Base-by-base conservation (phyloP, 2,113 vertebrate genomes). In the Otis tarda region DNA sequence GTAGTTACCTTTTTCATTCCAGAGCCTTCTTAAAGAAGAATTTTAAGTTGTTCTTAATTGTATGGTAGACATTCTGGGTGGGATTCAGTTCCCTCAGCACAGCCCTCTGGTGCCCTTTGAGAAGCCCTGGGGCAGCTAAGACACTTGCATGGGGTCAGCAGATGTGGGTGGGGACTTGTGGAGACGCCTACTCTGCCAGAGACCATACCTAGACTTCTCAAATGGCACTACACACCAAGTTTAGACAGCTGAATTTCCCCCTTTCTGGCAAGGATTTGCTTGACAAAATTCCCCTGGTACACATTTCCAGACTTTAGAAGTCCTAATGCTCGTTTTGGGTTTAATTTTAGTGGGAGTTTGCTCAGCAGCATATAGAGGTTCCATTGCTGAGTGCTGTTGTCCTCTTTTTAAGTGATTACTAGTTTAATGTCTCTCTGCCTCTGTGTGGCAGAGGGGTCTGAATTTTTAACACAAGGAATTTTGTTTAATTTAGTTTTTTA, bases 331-430 rank as follows among this genome's bases (percentile, higher is more conserved):
- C 12, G 20, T 31, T 94, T 84, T 24, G 53, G 25, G 23, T 73
- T 89, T 86, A 19, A 57, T 56, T 93, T 89, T 52, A 67, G 24
- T 37, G 25, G 17, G 64, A 50, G 12, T 30, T 84, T 69, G 10
- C 65, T 83, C 55, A 83, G 33, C 61, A 47, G 18, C 2, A 1
- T 45, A 18, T 30, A 61, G 67, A 24, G 41, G 7, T 57, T 86
- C 60, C 9, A 5, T 57, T 71, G 24, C 28, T 74, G 22, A 16
- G 28, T 0, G 1, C 56, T 37, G 30, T 49, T 1, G 0, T 63
- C 59, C 39, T 60, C 41, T 83, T 86, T 77, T 35, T 18, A 43
- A 33, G 15, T 22, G 12, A 61, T 9, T 19, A 4, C 10, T 35
- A 35, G n/a, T 60, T 57, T 63, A 67, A 50, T 41, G 14, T 50